These are phyloP conservation scores for Palaemon carinicauda DNA, from an alignment of 1,140 invertebrate species.

Conservation along the genomic window DNA sequence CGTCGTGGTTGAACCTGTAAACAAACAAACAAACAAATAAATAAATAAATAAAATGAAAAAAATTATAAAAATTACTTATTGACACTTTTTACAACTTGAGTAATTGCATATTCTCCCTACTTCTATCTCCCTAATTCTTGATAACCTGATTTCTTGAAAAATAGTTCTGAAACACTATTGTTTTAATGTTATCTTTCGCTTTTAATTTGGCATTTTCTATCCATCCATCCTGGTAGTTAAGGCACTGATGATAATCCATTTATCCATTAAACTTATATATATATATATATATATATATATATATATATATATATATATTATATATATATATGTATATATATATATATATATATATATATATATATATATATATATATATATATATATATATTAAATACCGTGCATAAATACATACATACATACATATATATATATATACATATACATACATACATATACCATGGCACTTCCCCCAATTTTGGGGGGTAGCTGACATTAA, in stretches of 20 bases:
- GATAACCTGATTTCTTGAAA: too few species aligned
- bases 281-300: too few species aligned
- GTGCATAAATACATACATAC: background rate
- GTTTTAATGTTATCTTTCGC: background rate
- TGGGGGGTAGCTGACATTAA: too few species aligned
- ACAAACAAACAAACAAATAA: too few species aligned
- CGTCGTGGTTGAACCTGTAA: constrained; percentile 20
- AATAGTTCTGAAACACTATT: too few species aligned
- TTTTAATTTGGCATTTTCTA: background rate
- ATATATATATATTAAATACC: background rate
- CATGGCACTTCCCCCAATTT: too few species aligned
- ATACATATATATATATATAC: background rate
- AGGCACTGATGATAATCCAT: too few species aligned
- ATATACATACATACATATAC: background rate
- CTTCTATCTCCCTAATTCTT: too few species aligned
- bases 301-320: background rate
- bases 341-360: background rate
- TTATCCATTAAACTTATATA: too few species aligned
- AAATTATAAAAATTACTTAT: background rate
- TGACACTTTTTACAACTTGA: background rate
- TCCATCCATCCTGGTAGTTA: too few species aligned
- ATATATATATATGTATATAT: background rate
- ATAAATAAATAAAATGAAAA: background rate
- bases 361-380: background rate
- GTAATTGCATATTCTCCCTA: too few species aligned